A percentile compares a stretch with the other conserved stretches of the same genome.
phyloP scores from a whole-genome alignment of 2,113 vertebrate species.

The Labeo catla region DNA sequence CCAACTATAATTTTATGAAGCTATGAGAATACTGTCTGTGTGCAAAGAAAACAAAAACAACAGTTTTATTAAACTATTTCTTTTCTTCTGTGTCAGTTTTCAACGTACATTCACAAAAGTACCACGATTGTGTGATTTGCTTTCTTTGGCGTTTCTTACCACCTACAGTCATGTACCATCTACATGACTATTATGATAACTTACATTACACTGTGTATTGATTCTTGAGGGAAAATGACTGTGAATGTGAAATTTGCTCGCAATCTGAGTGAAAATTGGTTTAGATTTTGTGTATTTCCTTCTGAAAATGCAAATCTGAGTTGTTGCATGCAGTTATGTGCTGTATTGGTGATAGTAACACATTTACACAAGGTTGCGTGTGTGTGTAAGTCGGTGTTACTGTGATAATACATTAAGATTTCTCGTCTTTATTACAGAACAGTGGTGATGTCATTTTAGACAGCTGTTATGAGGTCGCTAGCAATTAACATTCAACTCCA shows the following conservation, averaged over 20 bases:
- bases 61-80: no score
- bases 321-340: not conserved
- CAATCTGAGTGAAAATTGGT: not conserved
- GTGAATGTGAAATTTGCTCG: not conserved
- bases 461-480: constrained; percentile 13
- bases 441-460: not conserved
- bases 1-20: no score
- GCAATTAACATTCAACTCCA: constrained; percentile 54
- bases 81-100: no score
- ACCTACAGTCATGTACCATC: no score
- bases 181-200: no score
- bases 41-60: no score
- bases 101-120: no score
- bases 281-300: not conserved
- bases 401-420: not conserved
- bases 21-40: no score
- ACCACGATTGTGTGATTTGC: no score
- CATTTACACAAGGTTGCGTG: not conserved
- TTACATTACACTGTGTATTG: no score
- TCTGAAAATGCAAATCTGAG: not conserved
- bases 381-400: not conserved
- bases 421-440: not conserved
- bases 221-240: not conserved
- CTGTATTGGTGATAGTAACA: not conserved
- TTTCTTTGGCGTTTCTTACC: no score